Evolutionary conservation across 53 echinoderm and acorn worm genomes (phyloP).

Genomic region (Hippasteria phrygiana): DNA sequence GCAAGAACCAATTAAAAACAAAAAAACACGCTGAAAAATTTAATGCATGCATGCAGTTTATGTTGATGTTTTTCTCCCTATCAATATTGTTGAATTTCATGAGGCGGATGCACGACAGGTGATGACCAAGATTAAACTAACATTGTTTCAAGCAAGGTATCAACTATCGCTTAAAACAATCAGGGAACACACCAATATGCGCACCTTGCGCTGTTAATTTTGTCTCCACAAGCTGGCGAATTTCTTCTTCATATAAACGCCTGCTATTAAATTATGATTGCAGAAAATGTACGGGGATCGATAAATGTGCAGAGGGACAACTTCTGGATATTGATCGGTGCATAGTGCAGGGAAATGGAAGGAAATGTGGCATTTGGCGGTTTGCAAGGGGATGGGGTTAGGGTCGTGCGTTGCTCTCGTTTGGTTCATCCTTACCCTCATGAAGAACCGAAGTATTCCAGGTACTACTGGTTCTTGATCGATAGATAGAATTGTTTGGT

Average conservation of each 20-base stretch:
- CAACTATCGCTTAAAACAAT: not conserved
- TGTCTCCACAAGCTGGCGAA: not conserved
- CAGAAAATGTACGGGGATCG: conserved; percentile 6
- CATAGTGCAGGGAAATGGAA: conserved; percentile 10
- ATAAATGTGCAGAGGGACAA: not conserved
- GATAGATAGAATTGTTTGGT: no score
- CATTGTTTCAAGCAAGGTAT: no score
- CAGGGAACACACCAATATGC: not conserved
- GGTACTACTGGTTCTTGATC: no score
- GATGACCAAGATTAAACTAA: no score
- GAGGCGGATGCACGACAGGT: no score
- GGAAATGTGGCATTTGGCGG: not conserved
- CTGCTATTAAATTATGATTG: conserved; percentile 44
- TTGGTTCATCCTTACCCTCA: not conserved
- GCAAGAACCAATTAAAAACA: no score
- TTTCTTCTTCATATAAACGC: not conserved
- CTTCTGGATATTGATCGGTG: conserved; percentile 16
- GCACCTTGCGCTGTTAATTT: not conserved
- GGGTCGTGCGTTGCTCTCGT: conserved; percentile 8
- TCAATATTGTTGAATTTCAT: no score
- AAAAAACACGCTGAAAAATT: no score
- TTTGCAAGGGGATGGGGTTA: not conserved
- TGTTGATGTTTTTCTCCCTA: no score
- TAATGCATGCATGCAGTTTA: no score
- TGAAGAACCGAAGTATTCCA: no score